phyloP scores from a whole-genome alignment of 2,113 vertebrate species.

The Rhinoderma darwinii region DNA sequence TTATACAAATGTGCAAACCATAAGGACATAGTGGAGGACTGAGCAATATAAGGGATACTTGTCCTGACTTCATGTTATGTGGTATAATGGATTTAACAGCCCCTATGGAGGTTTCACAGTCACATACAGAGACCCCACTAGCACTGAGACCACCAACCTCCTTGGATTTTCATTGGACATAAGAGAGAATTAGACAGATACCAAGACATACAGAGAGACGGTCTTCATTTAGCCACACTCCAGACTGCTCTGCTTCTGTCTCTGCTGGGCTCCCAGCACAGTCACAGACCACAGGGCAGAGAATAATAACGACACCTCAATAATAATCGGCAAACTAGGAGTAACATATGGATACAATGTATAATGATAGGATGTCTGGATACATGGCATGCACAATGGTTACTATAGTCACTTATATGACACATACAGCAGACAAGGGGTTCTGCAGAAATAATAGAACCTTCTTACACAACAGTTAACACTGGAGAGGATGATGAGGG shows the following conservation, averaged over 20 bases:
- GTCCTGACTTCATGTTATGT: neutral
- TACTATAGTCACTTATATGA: constrained; percentile 9
- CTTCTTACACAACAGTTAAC: neutral
- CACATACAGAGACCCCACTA: constrained; percentile 9
- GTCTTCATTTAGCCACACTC: neutral
- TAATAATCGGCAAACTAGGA: constrained; percentile 10
- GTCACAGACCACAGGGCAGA: neutral
- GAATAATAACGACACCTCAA: neutral
- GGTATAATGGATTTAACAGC: neutral
- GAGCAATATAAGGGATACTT: neutral
- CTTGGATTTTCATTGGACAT: neutral
- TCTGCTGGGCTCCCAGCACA: neutral
- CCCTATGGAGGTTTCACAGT: neutral
- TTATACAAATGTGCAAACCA: constrained; percentile 14
- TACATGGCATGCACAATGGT: constrained; percentile 52
- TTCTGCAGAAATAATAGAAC: neutral
- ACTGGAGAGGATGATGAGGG: constrained; percentile 40
- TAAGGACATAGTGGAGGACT: neutral
- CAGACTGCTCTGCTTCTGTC: neutral
- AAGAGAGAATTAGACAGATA: neutral
- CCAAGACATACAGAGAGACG: neutral
- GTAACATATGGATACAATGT: constrained; percentile 41
- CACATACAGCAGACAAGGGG: neutral
- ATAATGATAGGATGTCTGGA: constrained; percentile 29
- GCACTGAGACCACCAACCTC: neutral